Evolutionary conservation across 2,113 vertebrate genomes (phyloP).

Genomic region (Helogale parvula): DNA sequence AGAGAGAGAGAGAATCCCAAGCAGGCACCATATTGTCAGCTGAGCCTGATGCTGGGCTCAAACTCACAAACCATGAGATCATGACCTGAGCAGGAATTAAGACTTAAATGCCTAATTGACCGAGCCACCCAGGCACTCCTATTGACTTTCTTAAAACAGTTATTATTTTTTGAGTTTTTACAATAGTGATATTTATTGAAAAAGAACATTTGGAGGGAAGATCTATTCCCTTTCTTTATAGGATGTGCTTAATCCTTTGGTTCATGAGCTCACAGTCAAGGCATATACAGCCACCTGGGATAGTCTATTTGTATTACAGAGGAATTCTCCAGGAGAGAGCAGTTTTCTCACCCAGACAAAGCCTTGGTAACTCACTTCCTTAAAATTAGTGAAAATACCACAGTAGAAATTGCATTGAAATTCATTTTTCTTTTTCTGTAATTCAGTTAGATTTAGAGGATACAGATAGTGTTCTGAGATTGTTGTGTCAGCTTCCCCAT

Average conservation of each 20-base stretch:
- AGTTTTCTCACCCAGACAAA: neutral
- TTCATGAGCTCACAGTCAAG: neutral
- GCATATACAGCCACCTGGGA: neutral
- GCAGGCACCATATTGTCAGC: too few species aligned
- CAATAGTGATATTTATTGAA: neutral
- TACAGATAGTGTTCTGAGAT: neutral
- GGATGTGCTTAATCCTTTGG: neutral
- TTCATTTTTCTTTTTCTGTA: neutral
- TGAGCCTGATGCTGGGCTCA: too few species aligned
- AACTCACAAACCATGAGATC: too few species aligned
- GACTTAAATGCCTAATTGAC: too few species aligned
- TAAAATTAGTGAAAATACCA: neutral
- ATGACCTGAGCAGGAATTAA: too few species aligned
- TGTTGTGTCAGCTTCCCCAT: neutral
- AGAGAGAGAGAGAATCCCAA: too few species aligned
- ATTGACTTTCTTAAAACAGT: neutral
- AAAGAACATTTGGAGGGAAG: neutral
- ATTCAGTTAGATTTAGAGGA: conserved; percentile 3
- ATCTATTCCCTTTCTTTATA: neutral
- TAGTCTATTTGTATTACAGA: neutral
- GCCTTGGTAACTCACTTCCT: neutral
- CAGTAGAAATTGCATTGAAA: neutral
- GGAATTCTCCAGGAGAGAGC: neutral
- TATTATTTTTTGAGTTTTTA: neutral
- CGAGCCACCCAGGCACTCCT: too few species aligned